phyloP scores from a whole-genome alignment of 2,113 vertebrate species.

The Actenoides lindsayi region DNA sequence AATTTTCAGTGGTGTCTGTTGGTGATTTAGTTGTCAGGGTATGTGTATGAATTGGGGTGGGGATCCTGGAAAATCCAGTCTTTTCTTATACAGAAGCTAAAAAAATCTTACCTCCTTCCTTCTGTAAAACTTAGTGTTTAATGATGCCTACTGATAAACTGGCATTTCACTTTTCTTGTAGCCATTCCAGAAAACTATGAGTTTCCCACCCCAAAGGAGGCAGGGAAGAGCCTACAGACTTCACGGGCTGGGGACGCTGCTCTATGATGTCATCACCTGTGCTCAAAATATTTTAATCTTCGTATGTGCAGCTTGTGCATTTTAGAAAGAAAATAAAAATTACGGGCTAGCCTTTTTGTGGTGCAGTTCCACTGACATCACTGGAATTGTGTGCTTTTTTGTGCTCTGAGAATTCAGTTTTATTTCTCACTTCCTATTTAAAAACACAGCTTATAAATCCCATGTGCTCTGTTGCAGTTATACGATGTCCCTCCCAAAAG shows the following conservation, averaged over 20 bases:
- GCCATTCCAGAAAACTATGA: neutral
- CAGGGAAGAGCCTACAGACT: neutral
- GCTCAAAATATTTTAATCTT: neutral
- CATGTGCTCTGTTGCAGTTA: slow-evolving; percentile 67
- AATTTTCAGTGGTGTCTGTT: neutral
- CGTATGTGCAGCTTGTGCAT: neutral
- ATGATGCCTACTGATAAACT: neutral
- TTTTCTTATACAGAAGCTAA: neutral
- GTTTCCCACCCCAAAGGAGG: neutral
- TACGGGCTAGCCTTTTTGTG: fast-evolving
- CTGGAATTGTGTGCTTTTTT: neutral
- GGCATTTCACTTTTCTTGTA: neutral
- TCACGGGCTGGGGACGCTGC: neutral
- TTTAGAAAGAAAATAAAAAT: neutral
- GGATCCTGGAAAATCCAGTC: neutral
- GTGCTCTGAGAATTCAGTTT: neutral
- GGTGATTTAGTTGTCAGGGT: neutral
- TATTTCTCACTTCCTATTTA: neutral
- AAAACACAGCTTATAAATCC: neutral
- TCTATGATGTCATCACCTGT: neutral
- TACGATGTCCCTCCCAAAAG: slow-evolving; percentile 77
- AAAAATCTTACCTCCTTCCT: neutral
- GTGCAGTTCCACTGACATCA: neutral
- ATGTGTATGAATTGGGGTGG: neutral
- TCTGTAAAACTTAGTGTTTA: neutral